phyloP scores from a whole-genome alignment of 2,888 invertebrate species.

The Exephanes ischioxanthus region DNA sequence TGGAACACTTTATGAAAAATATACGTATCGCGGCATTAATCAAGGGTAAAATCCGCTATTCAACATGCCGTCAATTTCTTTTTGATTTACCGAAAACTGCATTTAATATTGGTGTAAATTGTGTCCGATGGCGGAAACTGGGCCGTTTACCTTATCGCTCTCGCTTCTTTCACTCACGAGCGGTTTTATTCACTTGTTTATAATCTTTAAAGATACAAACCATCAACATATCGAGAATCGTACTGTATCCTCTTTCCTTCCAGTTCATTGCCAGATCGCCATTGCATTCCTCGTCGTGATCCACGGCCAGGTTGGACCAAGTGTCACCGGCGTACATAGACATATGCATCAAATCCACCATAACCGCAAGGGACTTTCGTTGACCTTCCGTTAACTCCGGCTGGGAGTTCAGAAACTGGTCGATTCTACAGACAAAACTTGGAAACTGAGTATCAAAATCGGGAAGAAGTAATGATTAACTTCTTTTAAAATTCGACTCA shows the following conservation, averaged over 20 bases:
- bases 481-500: neutral
- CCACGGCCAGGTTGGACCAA: constrained; percentile 70
- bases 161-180: no score
- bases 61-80: no score
- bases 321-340: constrained; percentile 68
- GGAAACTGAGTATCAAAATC: neutral
- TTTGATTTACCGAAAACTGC: no score
- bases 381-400: constrained; percentile 66
- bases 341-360: constrained; percentile 56
- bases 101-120: no score
- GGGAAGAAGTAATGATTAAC: neutral
- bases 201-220: constrained; percentile 65
- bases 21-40: no score
- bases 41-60: no score
- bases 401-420: constrained; percentile 58
- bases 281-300: constrained; percentile 27
- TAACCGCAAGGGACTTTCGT: constrained; percentile 64
- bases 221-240: constrained; percentile 79
- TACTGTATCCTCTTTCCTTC: constrained; percentile 77
- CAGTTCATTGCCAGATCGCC: constrained; percentile 76
- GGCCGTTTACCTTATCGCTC: no score
- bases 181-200: neutral
- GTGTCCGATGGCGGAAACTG: no score
- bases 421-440: constrained; percentile 58
- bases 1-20: no score